phyloP scores from a whole-genome alignment of 2,113 vertebrate species.

The Menura novaehollandiae region DNA sequence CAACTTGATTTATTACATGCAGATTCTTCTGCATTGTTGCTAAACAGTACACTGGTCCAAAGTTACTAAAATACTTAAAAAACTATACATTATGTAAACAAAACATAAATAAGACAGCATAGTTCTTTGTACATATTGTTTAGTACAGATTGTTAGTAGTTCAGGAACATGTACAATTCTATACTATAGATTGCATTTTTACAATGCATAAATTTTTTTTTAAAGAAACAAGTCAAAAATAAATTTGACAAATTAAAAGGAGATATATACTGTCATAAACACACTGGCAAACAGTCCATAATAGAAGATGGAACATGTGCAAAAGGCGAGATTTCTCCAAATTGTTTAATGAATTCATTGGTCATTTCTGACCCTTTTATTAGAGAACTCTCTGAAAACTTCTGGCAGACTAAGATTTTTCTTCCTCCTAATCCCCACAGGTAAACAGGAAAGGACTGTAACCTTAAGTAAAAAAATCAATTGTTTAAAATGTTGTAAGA shows the following conservation, averaged over 20 bases:
- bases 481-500: slow-evolving; percentile 58
- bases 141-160: slow-evolving; percentile 75
- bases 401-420: slow-evolving; percentile 36
- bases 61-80: slow-evolving; percentile 91
- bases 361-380: slow-evolving; percentile 43
- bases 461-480: slow-evolving; percentile 46
- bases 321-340: slow-evolving; percentile 67
- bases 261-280: slow-evolving; percentile 53
- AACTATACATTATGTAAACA: slow-evolving; percentile 91
- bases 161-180: slow-evolving; percentile 77
- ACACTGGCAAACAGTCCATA: slow-evolving; percentile 65
- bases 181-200: slow-evolving; percentile 70
- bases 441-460: slow-evolving; percentile 39
- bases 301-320: slow-evolving; percentile 64
- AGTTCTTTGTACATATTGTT: slow-evolving; percentile 79
- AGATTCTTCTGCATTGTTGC: slow-evolving; percentile 82
- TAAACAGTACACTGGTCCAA: slow-evolving; percentile 88
- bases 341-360: slow-evolving; percentile 23
- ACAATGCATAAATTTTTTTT: slow-evolving; percentile 72
- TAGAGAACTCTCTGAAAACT: slow-evolving; percentile 51
- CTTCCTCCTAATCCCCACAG: slow-evolving; percentile 2
- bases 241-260: slow-evolving; percentile 67
- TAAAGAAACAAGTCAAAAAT: slow-evolving; percentile 69
- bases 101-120: slow-evolving; percentile 91
- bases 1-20: slow-evolving; percentile 83